Evolutionary conservation across 2,797 vertebrate species (phyloP).

Genomic region (Merluccius polli): DNA sequence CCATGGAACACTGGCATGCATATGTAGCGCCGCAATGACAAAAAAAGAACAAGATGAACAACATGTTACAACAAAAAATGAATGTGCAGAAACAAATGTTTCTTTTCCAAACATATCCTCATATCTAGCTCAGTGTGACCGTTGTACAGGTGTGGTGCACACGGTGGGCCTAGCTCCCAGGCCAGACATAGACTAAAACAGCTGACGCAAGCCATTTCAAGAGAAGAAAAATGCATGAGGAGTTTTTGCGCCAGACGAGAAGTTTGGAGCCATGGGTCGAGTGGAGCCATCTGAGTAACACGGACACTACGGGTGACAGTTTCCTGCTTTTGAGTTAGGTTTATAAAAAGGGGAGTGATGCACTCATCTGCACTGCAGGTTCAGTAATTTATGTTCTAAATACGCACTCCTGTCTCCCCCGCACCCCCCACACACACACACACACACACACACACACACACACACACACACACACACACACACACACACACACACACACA

Average conservation of each 20-base stretch:
- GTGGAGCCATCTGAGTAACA: no score
- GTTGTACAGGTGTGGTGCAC: neutral
- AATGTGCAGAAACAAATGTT: neutral
- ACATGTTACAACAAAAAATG: neutral
- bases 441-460: neutral
- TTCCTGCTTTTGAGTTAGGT: slow-evolving; percentile 43
- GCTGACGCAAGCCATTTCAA: neutral
- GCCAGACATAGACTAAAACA: neutral
- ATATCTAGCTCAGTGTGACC: neutral
- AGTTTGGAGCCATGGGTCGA: slow-evolving; percentile 40
- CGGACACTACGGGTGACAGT: slow-evolving; percentile 14
- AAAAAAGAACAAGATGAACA: no score
- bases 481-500: neutral
- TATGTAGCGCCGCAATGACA: neutral
- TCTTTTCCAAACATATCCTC: neutral
- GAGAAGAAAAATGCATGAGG: neutral
- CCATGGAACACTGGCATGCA: neutral
- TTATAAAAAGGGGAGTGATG: slow-evolving; percentile 39
- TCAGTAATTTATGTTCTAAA: slow-evolving; percentile 18
- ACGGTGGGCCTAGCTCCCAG: neutral
- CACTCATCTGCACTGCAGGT: slow-evolving; percentile 27
- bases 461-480: slow-evolving; percentile 7
- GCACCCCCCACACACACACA: neutral
- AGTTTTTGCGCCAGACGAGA: neutral
- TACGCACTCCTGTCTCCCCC: slow-evolving; percentile 13